Base-by-base conservation (phyloP, 2,888 invertebrate species). In the Candidula unifasciata region DNA sequence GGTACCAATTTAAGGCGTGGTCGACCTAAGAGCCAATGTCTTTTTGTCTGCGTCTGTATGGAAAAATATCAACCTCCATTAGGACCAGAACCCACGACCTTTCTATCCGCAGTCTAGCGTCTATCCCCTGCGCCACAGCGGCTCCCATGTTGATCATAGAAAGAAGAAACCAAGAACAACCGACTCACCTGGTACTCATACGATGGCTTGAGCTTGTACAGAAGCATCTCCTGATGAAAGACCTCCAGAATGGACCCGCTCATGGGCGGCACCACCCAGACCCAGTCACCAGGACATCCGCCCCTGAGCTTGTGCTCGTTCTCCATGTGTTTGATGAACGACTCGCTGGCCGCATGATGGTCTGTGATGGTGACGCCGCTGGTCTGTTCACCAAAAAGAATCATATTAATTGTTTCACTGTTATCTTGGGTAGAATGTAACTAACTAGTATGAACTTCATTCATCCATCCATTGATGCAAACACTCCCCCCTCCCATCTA, bases 291-390 rank as follows among this genome's bases (percentile, higher is more conserved):
- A 0, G 97, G 97, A 91, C 97, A 97, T 0, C 97, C 97, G 24
- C 96, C 96, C 94, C 98, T 95, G 79, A 97, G 94, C 27, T 79
- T 80, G 0, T 80, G 80, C 30, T 80, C 71, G 27, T 80, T 69
- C 52, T 71, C 57, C 54, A 71, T 80, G 57, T 71, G 71, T 92
- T 97, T 97, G 96, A 98, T 97, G 94, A 98, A 99, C 88, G 97
- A 97, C 94, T 98, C 98, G 0, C 97, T 96, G 27, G 98, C 98
- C 1, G 98, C 97, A 93, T 98, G 98, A 93, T 99, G 94, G 94
- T 99, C 98, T 10, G 98, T 97, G 85, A 99, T 98, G 13, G 98
- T 98, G 2, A 97, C 97, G 89, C 97, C 97, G 83, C 96, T 96
- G 88, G 96, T 95, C 95, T 98, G 96, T n/a, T 1, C 33, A n/a